These are phyloP conservation scores for Alethe diademata DNA, from an alignment of 2,113 vertebrate species.

Conservation along the genomic window DNA sequence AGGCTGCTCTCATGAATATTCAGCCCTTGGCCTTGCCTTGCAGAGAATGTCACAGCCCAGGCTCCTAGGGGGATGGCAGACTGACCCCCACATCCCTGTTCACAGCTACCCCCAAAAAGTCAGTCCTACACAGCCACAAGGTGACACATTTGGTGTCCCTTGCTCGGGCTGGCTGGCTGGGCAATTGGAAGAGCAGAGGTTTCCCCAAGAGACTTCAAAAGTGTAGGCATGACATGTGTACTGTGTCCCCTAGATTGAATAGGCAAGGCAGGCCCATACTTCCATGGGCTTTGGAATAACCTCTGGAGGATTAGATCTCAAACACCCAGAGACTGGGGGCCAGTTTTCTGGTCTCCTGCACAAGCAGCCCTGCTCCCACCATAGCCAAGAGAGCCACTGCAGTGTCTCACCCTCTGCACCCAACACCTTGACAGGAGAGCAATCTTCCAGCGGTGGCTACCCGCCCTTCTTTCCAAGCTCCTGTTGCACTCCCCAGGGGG, in stretches of 20 bases:
- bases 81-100: neutral
- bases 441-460: neutral
- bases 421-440: neutral
- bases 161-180: accelerated
- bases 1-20: neutral
- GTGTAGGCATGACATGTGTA: neutral
- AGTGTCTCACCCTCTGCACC: neutral
- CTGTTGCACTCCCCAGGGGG: neutral
- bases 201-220: neutral
- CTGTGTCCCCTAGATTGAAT: neutral
- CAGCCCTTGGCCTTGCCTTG: neutral
- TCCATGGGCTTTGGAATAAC: neutral
- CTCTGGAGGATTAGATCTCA: neutral
- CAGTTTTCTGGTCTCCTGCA: neutral
- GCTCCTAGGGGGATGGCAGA: neutral
- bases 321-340: neutral
- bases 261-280: neutral
- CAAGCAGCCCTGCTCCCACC: neutral
- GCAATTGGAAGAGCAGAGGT: neutral
- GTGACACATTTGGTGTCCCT: neutral
- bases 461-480: neutral
- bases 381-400: neutral
- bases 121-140: neutral
- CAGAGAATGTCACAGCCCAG: neutral
- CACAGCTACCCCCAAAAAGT: neutral